phyloP scores from a whole-genome alignment of 2,113 vertebrate species.

The Melanotaenia duboulayi region DNA sequence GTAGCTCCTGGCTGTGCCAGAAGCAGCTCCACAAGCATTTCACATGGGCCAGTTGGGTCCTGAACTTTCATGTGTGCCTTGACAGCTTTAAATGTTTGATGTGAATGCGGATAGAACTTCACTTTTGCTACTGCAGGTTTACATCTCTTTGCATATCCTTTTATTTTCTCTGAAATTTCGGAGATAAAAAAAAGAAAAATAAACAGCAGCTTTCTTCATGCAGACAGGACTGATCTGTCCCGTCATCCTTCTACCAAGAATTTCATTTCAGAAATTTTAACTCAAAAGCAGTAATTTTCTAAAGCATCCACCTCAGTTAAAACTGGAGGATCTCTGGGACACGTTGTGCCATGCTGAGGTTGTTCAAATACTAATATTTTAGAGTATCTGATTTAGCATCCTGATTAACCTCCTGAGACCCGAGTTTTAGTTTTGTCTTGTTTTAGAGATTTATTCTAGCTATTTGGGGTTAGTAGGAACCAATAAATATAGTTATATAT shows the following conservation, averaged over 20 bases:
- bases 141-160: background rate
- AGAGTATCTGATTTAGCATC: background rate
- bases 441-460: no score
- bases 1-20: background rate
- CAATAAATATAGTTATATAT: no score
- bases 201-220: no score
- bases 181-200: background rate
- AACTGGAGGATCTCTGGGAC: background rate
- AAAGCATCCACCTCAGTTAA: background rate
- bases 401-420: no score
- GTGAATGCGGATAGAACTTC: slow-evolving; percentile 10
- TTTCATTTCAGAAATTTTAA: background rate
- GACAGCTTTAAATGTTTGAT: slow-evolving; percentile 4
- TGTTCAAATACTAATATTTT: background rate
- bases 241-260: no score
- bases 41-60: background rate
- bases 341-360: background rate
- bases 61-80: no score
- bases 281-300: background rate
- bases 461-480: no score
- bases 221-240: no score
- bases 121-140: background rate
- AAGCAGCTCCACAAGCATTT: background rate
- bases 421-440: no score
- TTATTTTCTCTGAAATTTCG: slow-evolving; percentile 8